These are phyloP conservation scores for Lepidocyrtoides sp. DNA, from an alignment of 2,888 invertebrate species.

Conservation along the genomic window DNA sequence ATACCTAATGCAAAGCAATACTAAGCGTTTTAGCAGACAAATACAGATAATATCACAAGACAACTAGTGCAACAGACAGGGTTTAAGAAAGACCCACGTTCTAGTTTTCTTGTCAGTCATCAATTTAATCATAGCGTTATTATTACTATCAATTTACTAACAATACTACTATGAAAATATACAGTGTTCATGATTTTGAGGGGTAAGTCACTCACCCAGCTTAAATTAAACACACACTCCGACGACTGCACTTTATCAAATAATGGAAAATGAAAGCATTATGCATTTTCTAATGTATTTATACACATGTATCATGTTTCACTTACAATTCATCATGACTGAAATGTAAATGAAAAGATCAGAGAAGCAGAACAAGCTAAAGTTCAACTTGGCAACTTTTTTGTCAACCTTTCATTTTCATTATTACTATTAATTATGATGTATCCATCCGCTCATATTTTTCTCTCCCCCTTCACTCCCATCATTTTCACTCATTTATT, in stretches of 20 bases:
- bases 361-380: background rate
- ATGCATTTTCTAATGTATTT: too few relatives aligned
- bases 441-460: conserved; percentile 58
- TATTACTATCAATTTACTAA: conserved; percentile 49
- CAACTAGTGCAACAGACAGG: background rate
- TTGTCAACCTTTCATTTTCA: conserved; percentile 61
- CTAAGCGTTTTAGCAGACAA: background rate
- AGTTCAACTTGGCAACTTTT: conserved; percentile 30
- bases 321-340: conserved; percentile 19
- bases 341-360: background rate
- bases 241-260: too few relatives aligned
- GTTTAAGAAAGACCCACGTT: conserved; percentile 38
- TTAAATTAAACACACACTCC: too few relatives aligned
- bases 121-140: conserved; percentile 12
- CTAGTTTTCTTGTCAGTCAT: conserved; percentile 64
- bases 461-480: background rate
- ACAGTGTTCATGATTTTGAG: background rate
- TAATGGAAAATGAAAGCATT: too few relatives aligned
- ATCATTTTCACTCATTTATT: conserved; percentile 9
- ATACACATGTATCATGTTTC: conserved; percentile 41
- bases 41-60: background rate
- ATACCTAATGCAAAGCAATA: too few relatives aligned
- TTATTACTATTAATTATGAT: conserved; percentile 76
- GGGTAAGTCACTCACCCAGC: conserved; percentile 41
- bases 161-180: conserved; percentile 46